Evolutionary conservation across 2,888 invertebrate genomes (phyloP).

Genomic region (Catocala nupta): DNA sequence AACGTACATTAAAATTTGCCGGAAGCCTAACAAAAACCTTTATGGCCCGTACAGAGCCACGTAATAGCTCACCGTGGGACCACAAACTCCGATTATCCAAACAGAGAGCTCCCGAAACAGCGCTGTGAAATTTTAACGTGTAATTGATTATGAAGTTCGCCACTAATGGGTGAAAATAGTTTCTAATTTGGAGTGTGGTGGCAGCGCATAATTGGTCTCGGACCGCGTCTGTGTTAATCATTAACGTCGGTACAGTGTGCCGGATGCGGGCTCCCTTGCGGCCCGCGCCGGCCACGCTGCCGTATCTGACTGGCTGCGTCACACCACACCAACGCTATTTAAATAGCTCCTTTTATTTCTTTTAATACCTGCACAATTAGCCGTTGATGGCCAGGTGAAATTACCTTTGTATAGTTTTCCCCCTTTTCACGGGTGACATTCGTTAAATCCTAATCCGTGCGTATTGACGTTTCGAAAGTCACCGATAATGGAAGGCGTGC

Average conservation of each 20-base stretch:
- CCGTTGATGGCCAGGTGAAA: constrained; percentile 49
- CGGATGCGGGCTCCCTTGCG: constrained; percentile 64
- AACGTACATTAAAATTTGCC: constrained; percentile 79
- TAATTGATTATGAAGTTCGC: constrained; percentile 87
- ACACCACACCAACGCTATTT: constrained; percentile 21
- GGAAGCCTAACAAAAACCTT: constrained; percentile 80
- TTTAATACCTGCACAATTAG: constrained; percentile 51
- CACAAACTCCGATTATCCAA: constrained; percentile 86
- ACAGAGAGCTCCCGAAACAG: constrained; percentile 82
- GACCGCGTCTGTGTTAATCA: constrained; percentile 80
- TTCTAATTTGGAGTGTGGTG: constrained; percentile 84
- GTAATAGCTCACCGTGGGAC: constrained; percentile 85
- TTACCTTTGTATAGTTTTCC: constrained; percentile 64
- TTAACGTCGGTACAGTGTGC: constrained; percentile 68
- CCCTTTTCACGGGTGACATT: constrained; percentile 60
- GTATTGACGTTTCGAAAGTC: constrained; percentile 84
- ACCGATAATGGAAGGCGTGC: constrained; percentile 80
- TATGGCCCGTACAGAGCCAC: constrained; percentile 71
- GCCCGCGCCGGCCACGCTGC: constrained; percentile 63
- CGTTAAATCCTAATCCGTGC: constrained; percentile 81
- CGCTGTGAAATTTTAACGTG: constrained; percentile 84
- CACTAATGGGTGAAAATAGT: constrained; percentile 86
- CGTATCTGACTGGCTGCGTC: constrained; percentile 58
- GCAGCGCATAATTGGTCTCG: constrained; percentile 81
- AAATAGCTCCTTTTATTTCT: constrained; percentile 46